Percentiles rank a stretch among this genome's conserved stretches.
Evolutionary conservation across 2,113 vertebrate genomes (phyloP).

Genomic region (Megaleporinus macrocephalus): DNA sequence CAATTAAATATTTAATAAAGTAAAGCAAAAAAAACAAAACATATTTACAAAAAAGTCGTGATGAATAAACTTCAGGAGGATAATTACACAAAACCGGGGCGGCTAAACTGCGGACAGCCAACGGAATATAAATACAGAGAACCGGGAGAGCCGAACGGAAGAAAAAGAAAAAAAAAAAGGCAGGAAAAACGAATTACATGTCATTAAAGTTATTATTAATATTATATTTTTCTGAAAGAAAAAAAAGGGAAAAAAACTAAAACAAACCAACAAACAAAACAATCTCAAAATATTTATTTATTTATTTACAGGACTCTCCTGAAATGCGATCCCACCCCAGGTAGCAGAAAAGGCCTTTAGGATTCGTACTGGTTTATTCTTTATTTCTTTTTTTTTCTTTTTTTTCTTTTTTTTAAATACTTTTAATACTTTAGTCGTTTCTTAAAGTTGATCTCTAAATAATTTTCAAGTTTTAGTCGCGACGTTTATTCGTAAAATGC

Average conservation of each 20-base stretch:
- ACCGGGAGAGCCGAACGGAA: slow-evolving; percentile 56
- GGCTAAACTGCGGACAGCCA: slow-evolving; percentile 77
- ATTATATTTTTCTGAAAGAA: slow-evolving; percentile 60
- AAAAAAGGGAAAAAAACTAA: slow-evolving; percentile 30
- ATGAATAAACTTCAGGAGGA: slow-evolving; percentile 81
- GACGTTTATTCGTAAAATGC: slow-evolving; percentile 63
- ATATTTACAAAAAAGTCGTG: slow-evolving; percentile 82
- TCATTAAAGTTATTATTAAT: slow-evolving; percentile 67
- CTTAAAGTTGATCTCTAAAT: slow-evolving; percentile 50
- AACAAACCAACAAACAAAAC: slow-evolving; percentile 45
- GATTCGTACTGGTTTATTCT: slow-evolving; percentile 62
- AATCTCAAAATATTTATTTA: slow-evolving; percentile 64
- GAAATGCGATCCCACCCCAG: slow-evolving; percentile 70
- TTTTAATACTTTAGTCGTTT: slow-evolving; percentile 35
- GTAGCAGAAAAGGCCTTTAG: slow-evolving; percentile 74
- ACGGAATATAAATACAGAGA: slow-evolving; percentile 83
- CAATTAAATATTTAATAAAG: slow-evolving; percentile 94
- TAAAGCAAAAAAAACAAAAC: slow-evolving; percentile 67
- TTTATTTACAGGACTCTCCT: slow-evolving; percentile 80
- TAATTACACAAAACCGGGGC: slow-evolving; percentile 83
- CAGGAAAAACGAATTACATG: too few relatives aligned
- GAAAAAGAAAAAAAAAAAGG: slow-evolving; percentile 44
- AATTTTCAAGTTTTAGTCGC: slow-evolving; percentile 67
- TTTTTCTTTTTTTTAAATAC: neutral
- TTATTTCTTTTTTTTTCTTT: slow-evolving; percentile 33